These are phyloP conservation scores for Rhabdophis nuchalis DNA, from an alignment of 2,797 vertebrate genomes.

Conservation along the genomic window DNA sequence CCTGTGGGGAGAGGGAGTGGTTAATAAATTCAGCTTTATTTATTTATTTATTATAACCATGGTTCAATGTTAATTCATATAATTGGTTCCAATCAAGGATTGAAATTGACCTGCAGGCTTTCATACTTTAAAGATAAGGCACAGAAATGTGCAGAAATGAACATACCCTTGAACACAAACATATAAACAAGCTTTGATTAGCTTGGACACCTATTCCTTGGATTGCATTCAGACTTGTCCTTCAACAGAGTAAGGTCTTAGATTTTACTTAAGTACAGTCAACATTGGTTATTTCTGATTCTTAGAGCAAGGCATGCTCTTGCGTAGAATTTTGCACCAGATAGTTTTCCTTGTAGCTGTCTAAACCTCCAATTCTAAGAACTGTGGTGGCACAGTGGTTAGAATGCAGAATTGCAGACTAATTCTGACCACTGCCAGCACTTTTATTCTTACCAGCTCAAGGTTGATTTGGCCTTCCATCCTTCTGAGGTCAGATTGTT, in stretches of 20 bases:
- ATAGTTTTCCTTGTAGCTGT: background rate
- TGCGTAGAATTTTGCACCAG: background rate
- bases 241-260: background rate
- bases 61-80: background rate
- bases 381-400: background rate
- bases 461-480: background rate
- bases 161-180: background rate
- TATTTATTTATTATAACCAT: no score
- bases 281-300: background rate
- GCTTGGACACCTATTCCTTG: background rate
- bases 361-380: background rate
- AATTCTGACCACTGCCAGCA: background rate
- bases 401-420: background rate
- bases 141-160: background rate
- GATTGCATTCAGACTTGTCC: background rate
- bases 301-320: background rate
- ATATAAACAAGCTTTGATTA: background rate
- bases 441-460: background rate
- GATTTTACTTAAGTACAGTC: background rate
- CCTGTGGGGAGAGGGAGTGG: no score
- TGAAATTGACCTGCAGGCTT: background rate
- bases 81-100: background rate
- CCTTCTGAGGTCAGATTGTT: background rate
- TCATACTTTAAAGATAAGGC: background rate
- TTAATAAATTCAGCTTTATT: no score